Evolutionary conservation across 2,797 vertebrate species (phyloP), one percentile per base, ranked within the genome.

Genomic region (Notolepis coatsorum): DNA sequence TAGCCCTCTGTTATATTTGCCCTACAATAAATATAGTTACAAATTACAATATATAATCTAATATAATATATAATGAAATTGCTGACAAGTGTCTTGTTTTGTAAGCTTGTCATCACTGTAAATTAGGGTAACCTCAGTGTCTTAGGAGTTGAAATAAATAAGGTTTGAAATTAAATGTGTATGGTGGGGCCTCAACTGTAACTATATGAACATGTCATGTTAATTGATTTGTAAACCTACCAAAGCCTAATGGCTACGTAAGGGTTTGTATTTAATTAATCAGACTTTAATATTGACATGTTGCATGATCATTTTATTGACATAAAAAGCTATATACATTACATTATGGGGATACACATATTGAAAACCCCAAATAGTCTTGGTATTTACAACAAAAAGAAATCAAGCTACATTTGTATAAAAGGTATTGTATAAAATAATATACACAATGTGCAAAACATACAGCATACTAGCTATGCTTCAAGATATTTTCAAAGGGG

Each of bases 391-490:
- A 96, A 91, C 91, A 88, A 95, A 91, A 92, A 91, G 66, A 78
- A 86, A 71, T 81, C 80, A 90, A 88, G 84, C 80, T 85, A 91
- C 87, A 91, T 91, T 92, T 93, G 91, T 93, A 94, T 93, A 94
- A 86, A 84, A 91, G 84, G 93, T 92, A 68, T 85, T 87, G 87
- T 47, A 59, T 65, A 68, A 71, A 68, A 79, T 71, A n/a, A 78
- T 95, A 93, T 94, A 92, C 94, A 95, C 91, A 93, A 90, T 92
- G 91, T 94, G 93, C 93, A 94, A 94, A 93, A 94, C 79, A 86
- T 88, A 91, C 91, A 88, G 93, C 92, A 89, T 91, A 90, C 84
- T 90, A 84, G 91, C 41, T 86, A 86, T 75, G 80, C 77, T 88
- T 89, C 67, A 87, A 20, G 91, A 89, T 88, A 85, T 80, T 68